These are phyloP conservation scores for Sphyrna mokarran DNA, from an alignment of 2,113 vertebrate species.

Conservation along the genomic window DNA sequence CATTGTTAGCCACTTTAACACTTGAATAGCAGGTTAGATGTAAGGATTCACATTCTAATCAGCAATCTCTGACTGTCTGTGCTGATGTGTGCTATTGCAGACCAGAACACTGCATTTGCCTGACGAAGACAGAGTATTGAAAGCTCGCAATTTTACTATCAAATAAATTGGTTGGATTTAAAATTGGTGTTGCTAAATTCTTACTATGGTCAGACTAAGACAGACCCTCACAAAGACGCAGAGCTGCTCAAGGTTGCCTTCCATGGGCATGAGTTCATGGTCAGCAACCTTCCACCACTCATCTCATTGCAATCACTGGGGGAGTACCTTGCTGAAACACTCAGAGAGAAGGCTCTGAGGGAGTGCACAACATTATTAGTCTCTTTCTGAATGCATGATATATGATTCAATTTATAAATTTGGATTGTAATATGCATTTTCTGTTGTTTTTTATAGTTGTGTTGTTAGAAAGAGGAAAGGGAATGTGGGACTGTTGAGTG, in stretches of 20 bases:
- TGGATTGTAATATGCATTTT: no score
- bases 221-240: background rate
- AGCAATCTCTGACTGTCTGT: no score
- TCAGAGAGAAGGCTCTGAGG: no score
- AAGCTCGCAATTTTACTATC: no score
- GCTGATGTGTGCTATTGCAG: no score
- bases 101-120: no score
- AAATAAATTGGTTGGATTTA: no score
- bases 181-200: no score
- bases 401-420: background rate
- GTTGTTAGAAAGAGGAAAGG: background rate
- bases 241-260: background rate
- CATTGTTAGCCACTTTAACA: no score
- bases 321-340: background rate
- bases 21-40: no score
- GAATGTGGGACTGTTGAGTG: background rate
- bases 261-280: background rate
- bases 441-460: background rate
- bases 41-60: no score
- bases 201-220: background rate
- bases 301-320: background rate
- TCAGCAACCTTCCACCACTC: background rate
- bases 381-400: background rate
- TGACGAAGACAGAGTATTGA: no score
- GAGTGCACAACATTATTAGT: background rate